Base-by-base conservation (phyloP, 2,797 vertebrate species). In the Spinibarbus caldwelli region DNA sequence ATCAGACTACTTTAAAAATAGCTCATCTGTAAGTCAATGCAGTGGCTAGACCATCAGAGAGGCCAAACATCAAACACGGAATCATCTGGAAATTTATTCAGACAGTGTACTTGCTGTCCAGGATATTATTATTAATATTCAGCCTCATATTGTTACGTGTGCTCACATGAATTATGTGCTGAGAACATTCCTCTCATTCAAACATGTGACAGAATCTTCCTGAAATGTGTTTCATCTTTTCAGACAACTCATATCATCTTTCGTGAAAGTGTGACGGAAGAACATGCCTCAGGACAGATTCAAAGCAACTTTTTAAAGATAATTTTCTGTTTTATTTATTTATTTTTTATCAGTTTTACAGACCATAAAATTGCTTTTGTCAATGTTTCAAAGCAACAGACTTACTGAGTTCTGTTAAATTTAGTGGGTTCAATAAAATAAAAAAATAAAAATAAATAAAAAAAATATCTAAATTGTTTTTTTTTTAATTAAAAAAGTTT, bases 41-140 rank as follows among this genome's bases (percentile, higher is more conserved):
- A 21, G 64, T 78, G 29, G 34, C 82, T 66, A 31, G 59, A 66
- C 71, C 31, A 7, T 76, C 29, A 49, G 14, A 83, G 57, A 66
- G 29, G 57, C 57, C 57, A 73, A 66, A 66, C 34, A 52, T 76
- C 71, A 49, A 79, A 79, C 19, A 66, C 45, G 59, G 5, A 79
- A 79, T 79, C 82, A 52, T 83, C 70, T 66, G 82, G 71, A 76
- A 83, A 76, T 76, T 2, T 66, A 83, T 83, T 83, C 71, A 66
- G 59, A 83, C 23, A 38, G 41, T 23, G 31, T 9, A 66, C 41
- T 83, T 0, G 3, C 45, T 82, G 72, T 82, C 80, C 59, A 68
- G n/a, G 34, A 34, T 31, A 23, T 68, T 77, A 62, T 86, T 77
- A 78, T 86, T 71, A 82, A 59, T 82, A 82, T 82, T 62, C 52